These are phyloP conservation scores for Pachyramphus minor DNA, from an alignment of 2,113 vertebrate genomes.

Conservation along the genomic window DNA sequence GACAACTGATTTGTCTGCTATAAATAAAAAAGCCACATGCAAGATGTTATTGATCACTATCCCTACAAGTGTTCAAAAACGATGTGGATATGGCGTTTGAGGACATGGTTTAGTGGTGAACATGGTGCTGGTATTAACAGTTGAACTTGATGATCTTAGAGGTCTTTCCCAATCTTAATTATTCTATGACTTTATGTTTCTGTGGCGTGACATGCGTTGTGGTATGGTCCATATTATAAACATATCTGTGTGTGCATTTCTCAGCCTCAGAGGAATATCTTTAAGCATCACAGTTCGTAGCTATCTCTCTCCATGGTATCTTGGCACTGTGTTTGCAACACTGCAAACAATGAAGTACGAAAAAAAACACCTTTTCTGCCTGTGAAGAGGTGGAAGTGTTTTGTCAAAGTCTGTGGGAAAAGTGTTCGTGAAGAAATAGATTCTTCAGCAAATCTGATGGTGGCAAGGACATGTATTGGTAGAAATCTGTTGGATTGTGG, in stretches of 20 bases:
- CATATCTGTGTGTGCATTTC: not conserved
- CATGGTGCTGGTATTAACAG: rapidly evolving
- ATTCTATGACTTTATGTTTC: not conserved
- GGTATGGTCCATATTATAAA: not conserved
- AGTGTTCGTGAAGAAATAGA: not conserved
- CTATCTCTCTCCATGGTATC: not conserved
- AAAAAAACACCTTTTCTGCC: not conserved
- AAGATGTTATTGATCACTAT: not conserved
- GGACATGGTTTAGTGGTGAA: not conserved
- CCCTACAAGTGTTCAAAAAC: not conserved
- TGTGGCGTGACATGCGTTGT: not conserved
- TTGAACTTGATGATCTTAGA: not conserved
- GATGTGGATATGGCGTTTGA: not conserved
- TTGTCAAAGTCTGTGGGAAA: not conserved
- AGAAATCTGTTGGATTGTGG: not conserved
- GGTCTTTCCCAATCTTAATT: not conserved
- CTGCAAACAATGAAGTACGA: not conserved
- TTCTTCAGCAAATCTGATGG: not conserved
- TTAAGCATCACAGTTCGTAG: not conserved
- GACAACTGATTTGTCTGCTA: not conserved
- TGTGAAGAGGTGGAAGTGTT: not conserved
- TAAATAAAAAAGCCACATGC: not conserved
- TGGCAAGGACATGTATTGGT: not conserved
- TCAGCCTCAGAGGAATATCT: not conserved
- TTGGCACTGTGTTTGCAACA: not conserved